phyloP scores from a whole-genome alignment of 2,797 vertebrate species.

The Crotalus adamanteus region DNA sequence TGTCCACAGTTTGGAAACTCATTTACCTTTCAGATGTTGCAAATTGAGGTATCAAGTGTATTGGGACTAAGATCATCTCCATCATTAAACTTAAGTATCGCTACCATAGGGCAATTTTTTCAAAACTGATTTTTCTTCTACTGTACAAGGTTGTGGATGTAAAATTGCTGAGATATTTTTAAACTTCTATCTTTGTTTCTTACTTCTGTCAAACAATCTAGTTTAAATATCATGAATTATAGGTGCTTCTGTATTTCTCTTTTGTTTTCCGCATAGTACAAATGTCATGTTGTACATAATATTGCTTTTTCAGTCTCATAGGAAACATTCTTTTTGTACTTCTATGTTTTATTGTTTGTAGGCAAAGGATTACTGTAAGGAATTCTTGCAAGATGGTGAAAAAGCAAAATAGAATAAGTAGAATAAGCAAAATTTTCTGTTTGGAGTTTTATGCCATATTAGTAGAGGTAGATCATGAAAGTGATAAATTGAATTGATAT shows the following conservation, averaged over 20 bases:
- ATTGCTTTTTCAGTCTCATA: constrained; percentile 24
- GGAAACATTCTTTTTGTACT: constrained; percentile 18
- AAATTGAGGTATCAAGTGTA: neutral
- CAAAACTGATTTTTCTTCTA: neutral
- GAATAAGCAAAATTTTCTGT: constrained; percentile 26
- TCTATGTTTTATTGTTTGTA: constrained; percentile 15
- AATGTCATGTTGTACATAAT: constrained; percentile 8
- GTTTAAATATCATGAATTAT: constrained; percentile 5
- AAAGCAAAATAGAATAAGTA: constrained; percentile 33
- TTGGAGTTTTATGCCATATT: constrained; percentile 35
- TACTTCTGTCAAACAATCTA: constrained; percentile 1
- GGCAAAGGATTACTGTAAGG: constrained; percentile 14
- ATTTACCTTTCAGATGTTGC: neutral
- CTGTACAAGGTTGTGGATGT: constrained; percentile 1
- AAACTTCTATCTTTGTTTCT: neutral
- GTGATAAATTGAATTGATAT: constrained; percentile 44
- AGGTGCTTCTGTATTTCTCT: neutral
- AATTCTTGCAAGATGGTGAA: constrained; percentile 33
- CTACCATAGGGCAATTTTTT: neutral
- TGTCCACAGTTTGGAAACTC: neutral
- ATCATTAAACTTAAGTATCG: neutral
- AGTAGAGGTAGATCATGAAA: constrained; percentile 56
- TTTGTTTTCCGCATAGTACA: constrained; percentile 8
- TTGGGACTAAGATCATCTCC: neutral
- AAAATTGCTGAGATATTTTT: neutral